These are phyloP conservation scores for Laothoe populi DNA, from an alignment of 2,888 invertebrate genomes.

Conservation along the genomic window DNA sequence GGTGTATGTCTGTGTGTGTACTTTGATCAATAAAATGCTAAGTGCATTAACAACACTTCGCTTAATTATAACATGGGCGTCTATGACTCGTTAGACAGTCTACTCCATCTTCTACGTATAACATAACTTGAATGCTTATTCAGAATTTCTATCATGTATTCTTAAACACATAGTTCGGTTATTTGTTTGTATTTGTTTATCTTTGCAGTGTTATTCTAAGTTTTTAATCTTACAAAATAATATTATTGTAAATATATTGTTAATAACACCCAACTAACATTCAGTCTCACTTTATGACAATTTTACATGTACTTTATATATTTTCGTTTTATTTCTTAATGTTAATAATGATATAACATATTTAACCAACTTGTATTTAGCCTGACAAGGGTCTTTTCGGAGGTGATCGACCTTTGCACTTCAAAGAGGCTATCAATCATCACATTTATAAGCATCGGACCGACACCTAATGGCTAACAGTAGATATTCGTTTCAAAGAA, in stretches of 20 bases:
- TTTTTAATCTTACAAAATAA: background rate
- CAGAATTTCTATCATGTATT: no score
- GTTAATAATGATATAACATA: no score
- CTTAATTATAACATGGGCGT: background rate
- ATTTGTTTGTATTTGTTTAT: background rate
- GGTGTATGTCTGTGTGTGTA: slow-evolving; percentile 20
- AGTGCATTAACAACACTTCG: no score
- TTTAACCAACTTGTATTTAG: background rate
- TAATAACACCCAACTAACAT: no score
- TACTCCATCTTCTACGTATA: no score
- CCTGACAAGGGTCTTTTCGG: background rate
- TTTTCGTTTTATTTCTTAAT: no score
- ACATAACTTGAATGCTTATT: no score
- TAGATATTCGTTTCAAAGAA: slow-evolving; percentile 23
- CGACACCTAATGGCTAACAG: slow-evolving; percentile 20
- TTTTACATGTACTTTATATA: no score
- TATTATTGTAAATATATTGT: background rate
- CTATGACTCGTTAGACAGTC: background rate
- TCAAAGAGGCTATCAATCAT: background rate
- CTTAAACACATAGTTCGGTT: no score
- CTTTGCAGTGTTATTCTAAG: background rate
- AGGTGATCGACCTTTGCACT: background rate
- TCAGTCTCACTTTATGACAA: no score
- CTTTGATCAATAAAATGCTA: slow-evolving; percentile 6
- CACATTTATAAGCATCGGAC: background rate